phyloP scores from a whole-genome alignment of 2,797 vertebrate species.

The Peromyscus eremicus region DNA sequence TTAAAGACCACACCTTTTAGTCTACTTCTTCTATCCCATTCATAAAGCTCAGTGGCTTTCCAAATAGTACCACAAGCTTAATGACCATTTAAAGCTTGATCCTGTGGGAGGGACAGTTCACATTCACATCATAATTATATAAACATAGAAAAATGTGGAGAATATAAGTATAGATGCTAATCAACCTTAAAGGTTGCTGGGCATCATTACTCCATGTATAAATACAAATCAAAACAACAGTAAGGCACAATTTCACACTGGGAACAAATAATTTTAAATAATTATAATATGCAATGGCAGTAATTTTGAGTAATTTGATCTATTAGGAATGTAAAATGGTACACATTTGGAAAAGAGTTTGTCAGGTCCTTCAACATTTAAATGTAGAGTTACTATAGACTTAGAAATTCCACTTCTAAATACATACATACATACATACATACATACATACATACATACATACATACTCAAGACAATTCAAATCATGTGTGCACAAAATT shows the following conservation, averaged over 20 bases:
- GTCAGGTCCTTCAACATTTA: background rate
- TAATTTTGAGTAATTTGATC: background rate
- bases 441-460: no score
- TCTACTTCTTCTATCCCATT: background rate
- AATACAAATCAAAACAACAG: background rate
- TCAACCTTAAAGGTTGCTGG: background rate
- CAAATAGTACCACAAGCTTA: no score
- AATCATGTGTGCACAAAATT: background rate
- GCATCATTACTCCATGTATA: background rate
- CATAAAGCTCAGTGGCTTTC: no score
- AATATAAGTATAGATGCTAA: background rate
- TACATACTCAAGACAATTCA: background rate
- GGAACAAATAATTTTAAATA: background rate
- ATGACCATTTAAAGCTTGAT: no score
- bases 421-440: no score
- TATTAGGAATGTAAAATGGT: background rate
- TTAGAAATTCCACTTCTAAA: background rate
- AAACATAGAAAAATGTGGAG: background rate
- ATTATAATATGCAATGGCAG: background rate
- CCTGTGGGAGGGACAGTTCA: no score
- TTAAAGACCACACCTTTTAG: no score
- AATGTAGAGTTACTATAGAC: background rate
- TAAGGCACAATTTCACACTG: background rate
- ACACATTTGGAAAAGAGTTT: background rate
- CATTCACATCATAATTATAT: no score